phyloP scores from a whole-genome alignment of 2,113 vertebrate species.

The Camelus bactrianus region DNA sequence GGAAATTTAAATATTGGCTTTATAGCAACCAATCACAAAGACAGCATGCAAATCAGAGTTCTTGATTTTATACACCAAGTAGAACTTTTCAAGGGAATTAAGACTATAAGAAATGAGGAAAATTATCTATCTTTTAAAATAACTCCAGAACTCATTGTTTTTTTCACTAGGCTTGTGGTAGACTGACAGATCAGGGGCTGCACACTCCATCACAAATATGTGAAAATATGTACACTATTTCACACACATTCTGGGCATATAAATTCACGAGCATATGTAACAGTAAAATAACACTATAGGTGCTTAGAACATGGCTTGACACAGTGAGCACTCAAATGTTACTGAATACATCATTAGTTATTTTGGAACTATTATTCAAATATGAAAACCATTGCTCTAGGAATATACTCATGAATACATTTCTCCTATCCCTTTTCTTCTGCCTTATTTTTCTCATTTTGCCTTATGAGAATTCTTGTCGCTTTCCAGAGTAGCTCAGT shows the following conservation, averaged over 20 bases:
- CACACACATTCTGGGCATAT: background rate
- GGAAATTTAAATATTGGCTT: slow-evolving; percentile 57
- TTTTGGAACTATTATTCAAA: slow-evolving; percentile 38
- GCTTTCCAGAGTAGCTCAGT: slow-evolving; percentile 22
- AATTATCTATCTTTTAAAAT: slow-evolving; percentile 35
- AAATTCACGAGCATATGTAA: background rate
- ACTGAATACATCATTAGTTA: background rate
- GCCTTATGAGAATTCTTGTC: background rate
- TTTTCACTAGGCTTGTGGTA: background rate
- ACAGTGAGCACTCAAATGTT: background rate
- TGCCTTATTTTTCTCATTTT: slow-evolving; percentile 58
- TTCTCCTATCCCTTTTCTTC: slow-evolving; percentile 45
- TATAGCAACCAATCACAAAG: slow-evolving; percentile 59
- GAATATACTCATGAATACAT: background rate
- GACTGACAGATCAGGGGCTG: background rate
- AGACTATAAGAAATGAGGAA: slow-evolving; percentile 19
- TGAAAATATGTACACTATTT: background rate
- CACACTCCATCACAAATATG: slow-evolving; percentile 21
- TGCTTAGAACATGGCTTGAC: background rate
- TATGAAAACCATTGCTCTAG: background rate
- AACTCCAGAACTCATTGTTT: slow-evolving; percentile 7
- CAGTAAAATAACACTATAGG: background rate
- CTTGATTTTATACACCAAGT: slow-evolving; percentile 48
- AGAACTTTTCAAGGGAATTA: slow-evolving; percentile 60
- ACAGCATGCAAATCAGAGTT: background rate